Percentiles rank a stretch among this genome's conserved stretches.
These are phyloP conservation scores for Pterophyllum scalare DNA, from an alignment of 2,113 vertebrate species.

Conservation along the genomic window DNA sequence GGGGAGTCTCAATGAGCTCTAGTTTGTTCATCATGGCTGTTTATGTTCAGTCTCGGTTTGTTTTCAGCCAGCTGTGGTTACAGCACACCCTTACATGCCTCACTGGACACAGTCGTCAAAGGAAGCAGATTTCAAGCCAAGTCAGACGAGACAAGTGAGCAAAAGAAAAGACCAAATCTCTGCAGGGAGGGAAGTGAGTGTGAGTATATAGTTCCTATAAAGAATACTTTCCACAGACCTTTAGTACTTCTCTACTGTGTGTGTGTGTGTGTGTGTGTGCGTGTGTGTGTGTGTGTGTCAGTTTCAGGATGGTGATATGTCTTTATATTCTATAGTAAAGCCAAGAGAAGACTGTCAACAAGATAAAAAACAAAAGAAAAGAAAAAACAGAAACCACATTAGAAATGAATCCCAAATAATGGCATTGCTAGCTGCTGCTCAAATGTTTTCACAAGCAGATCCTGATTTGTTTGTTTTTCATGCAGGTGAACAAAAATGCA, in stretches of 20 bases:
- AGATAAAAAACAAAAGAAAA: not conserved
- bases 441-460: constrained; percentile 2
- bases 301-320: not conserved
- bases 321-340: not conserved
- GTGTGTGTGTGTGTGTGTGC: not conserved
- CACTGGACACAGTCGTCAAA: constrained; percentile 2
- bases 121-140: constrained; percentile 6
- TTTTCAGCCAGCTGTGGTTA: constrained; percentile 4
- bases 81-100: constrained; percentile 3
- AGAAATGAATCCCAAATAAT: not conserved
- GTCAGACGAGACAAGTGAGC: not conserved
- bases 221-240: not conserved
- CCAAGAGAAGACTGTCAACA: not conserved
- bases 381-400: not conserved
- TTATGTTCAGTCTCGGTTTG: constrained; percentile 1
- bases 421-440: not conserved
- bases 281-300: not conserved
- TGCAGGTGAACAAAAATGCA: not conserved
- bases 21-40: not conserved
- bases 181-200: constrained; percentile 4
- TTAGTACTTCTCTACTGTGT: not conserved
- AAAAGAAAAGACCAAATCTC: constrained; percentile 1
- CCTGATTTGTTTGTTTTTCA: not conserved
- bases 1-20: not conserved
- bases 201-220: constrained; percentile 5